These are phyloP conservation scores for Lottia scabra DNA, from an alignment of 2,888 invertebrate genomes.

Conservation along the genomic window DNA sequence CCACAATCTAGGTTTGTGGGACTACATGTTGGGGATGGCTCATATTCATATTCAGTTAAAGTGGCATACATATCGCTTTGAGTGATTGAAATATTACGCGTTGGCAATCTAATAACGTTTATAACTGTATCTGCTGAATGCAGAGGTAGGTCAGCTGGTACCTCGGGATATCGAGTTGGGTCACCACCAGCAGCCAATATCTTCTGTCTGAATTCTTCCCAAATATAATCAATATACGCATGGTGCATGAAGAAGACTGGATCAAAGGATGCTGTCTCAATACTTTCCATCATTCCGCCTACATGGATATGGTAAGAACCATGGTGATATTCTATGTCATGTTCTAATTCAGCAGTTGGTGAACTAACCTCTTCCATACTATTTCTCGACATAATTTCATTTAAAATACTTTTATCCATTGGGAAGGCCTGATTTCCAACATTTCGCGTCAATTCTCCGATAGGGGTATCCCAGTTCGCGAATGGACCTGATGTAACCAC, in stretches of 20 bases:
- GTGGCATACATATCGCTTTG: slow-evolving; percentile 46
- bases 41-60: slow-evolving; percentile 38
- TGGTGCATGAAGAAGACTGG: slow-evolving; percentile 55
- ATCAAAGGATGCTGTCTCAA: slow-evolving; percentile 54
- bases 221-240: slow-evolving; percentile 48
- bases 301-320: slow-evolving; percentile 55
- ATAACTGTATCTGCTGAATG: not conserved
- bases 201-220: slow-evolving; percentile 45
- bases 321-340: slow-evolving; percentile 56
- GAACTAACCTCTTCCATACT: slow-evolving; percentile 41
- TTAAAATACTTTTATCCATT: not conserved
- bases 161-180: slow-evolving; percentile 25
- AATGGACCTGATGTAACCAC: slow-evolving; percentile 53
- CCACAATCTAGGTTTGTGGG: slow-evolving; percentile 38
- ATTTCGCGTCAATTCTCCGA: slow-evolving; percentile 25
- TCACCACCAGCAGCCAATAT: slow-evolving; percentile 37
- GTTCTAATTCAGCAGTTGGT: slow-evolving; percentile 40
- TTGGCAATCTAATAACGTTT: not conserved
- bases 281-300: slow-evolving; percentile 52
- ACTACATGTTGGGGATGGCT: slow-evolving; percentile 38
- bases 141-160: not conserved
- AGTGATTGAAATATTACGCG: slow-evolving; percentile 44
- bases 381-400: slow-evolving; percentile 12
- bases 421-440: slow-evolving; percentile 1
- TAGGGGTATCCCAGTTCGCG: slow-evolving; percentile 48